phyloP scores from a whole-genome alignment of 2,113 vertebrate species.

The Nyctibius bracteatus region DNA sequence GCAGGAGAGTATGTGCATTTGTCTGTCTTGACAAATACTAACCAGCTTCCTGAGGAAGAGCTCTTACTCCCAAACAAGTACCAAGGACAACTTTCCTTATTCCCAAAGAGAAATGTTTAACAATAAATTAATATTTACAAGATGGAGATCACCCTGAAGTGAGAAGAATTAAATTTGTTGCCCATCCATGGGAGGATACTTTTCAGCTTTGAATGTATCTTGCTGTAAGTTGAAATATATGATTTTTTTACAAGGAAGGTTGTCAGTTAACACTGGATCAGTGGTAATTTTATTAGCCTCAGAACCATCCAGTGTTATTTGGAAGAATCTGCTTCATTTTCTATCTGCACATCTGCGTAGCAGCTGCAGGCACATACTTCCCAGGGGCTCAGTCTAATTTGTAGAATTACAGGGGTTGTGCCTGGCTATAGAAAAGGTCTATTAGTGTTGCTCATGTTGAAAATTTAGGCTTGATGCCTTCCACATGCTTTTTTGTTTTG shows the following conservation, averaged over 20 bases:
- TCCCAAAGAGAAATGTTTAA: not conserved
- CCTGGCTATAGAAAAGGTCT: slow-evolving; percentile 67
- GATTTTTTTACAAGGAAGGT: not conserved
- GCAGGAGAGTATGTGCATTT: not conserved
- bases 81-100: not conserved
- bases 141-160: not conserved
- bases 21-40: not conserved
- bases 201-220: not conserved
- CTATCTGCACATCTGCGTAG: slow-evolving; percentile 62
- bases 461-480: slow-evolving; percentile 72
- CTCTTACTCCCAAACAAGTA: not conserved
- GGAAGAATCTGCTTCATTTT: slow-evolving; percentile 40
- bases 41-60: not conserved
- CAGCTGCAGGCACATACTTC: slow-evolving; percentile 73
- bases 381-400: slow-evolving; percentile 74
- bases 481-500: slow-evolving; percentile 70
- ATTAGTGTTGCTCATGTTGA: slow-evolving; percentile 70
- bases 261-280: not conserved
- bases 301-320: slow-evolving; percentile 15
- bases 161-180: not conserved
- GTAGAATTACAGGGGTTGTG: slow-evolving; percentile 72
- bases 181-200: not conserved
- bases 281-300: slow-evolving; percentile 37
- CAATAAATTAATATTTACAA: not conserved
- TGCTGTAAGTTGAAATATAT: not conserved